phyloP scores from a whole-genome alignment of 2,888 invertebrate genomes.

The Leucoma salicis region DNA sequence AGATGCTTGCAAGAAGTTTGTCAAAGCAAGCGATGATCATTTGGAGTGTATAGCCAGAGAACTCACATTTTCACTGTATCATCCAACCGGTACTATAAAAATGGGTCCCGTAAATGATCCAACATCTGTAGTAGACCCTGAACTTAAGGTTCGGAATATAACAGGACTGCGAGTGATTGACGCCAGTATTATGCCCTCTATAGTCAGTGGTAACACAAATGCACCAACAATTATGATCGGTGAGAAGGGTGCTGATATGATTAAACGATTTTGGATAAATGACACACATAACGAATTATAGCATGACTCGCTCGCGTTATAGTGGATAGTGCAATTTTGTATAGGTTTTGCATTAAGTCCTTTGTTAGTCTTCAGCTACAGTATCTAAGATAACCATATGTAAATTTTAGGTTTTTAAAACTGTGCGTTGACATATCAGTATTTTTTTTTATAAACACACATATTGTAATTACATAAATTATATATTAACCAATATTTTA shows the following conservation, averaged over 20 bases:
- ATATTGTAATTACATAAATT: no score
- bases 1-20: slow-evolving; percentile 47
- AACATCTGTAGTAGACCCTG: slow-evolving; percentile 79
- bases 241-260: slow-evolving; percentile 84
- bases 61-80: slow-evolving; percentile 82
- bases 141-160: slow-evolving; percentile 78
- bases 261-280: slow-evolving; percentile 78
- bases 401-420: no score
- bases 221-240: slow-evolving; percentile 85
- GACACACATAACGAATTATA: slow-evolving; percentile 47
- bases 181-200: slow-evolving; percentile 85
- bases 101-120: slow-evolving; percentile 80
- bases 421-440: no score
- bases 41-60: slow-evolving; percentile 51
- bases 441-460: no score
- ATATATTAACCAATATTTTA: no score
- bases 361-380: no score
- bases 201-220: slow-evolving; percentile 84
- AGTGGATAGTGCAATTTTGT: no score
- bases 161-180: slow-evolving; percentile 82
- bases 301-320: no score
- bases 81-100: slow-evolving; percentile 85
- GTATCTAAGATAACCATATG: no score
- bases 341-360: no score
- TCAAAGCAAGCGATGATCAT: slow-evolving; percentile 44